Conservation (phyloP, 2,113 vertebrate species). For the Brachypteracias leptosomus region DNA sequence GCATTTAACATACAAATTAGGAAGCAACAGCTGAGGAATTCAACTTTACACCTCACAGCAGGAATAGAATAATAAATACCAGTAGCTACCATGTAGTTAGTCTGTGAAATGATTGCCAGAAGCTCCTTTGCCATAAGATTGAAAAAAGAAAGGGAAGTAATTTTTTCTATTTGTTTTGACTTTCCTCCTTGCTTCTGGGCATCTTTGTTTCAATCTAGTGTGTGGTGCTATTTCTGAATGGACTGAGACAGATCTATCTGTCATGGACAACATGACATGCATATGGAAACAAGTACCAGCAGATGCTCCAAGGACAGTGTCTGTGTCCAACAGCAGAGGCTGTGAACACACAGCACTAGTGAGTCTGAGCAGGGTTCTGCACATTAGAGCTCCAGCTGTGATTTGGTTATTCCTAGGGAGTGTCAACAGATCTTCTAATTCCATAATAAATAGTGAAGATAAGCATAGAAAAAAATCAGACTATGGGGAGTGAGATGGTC, state of each 20-base stretch:
- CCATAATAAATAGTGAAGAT: background rate
- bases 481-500: background rate
- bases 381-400: background rate
- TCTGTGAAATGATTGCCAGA: background rate
- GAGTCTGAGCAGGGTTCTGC: background rate
- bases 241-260: background rate
- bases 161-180: background rate
- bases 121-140: background rate
- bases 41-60: background rate
- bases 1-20: background rate
- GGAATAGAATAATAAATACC: background rate
- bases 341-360: background rate
- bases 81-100: background rate
- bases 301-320: constrained; percentile 24
- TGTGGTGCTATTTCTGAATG: background rate
- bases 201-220: constrained; percentile 27
- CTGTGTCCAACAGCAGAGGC: background rate
- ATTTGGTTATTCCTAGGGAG: background rate
- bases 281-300: constrained; percentile 9
- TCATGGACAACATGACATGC: background rate
- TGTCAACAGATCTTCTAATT: background rate
- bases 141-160: background rate
- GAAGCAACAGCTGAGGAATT: background rate
- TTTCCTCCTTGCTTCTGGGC: background rate
- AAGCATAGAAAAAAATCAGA: background rate